Conservation (phyloP, 2,888 invertebrate genomes). For the Eupithecia vulgata region DNA sequence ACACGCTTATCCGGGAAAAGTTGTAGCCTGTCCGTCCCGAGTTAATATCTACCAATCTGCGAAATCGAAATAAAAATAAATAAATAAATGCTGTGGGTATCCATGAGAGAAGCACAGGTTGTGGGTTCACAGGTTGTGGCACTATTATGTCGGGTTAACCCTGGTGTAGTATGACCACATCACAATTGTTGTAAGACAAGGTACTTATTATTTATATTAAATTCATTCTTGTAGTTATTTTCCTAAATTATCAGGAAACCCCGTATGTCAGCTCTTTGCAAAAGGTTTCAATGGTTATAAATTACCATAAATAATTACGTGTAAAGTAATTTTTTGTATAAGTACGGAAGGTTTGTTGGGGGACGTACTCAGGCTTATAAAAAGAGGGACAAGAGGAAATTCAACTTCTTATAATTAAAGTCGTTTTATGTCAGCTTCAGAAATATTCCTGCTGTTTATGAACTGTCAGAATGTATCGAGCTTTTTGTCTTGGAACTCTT, state of each 20-base stretch:
- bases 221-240: background rate
- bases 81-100: too few species aligned
- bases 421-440: background rate
- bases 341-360: background rate
- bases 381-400: background rate
- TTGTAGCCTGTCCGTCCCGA: background rate
- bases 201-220: background rate
- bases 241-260: conserved; percentile 8
- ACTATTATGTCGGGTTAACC: background rate
- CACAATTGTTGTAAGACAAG: background rate
- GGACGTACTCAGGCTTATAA: conserved; percentile 5
- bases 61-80: too few species aligned
- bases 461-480: background rate
- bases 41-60: background rate
- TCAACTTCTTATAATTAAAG: background rate
- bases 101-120: background rate
- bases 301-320: conserved; percentile 2
- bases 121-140: too few species aligned
- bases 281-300: conserved; percentile 9
- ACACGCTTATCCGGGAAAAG: background rate
- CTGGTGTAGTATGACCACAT: background rate
- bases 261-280: background rate
- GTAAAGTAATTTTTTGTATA: conserved; percentile 6
- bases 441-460: background rate
- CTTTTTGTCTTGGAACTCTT: background rate